Percentiles rank a stretch among this genome's conserved stretches.
These are phyloP conservation scores for Phymastichus coffea DNA, from an alignment of 1,140 invertebrate species.

Conservation along the genomic window DNA sequence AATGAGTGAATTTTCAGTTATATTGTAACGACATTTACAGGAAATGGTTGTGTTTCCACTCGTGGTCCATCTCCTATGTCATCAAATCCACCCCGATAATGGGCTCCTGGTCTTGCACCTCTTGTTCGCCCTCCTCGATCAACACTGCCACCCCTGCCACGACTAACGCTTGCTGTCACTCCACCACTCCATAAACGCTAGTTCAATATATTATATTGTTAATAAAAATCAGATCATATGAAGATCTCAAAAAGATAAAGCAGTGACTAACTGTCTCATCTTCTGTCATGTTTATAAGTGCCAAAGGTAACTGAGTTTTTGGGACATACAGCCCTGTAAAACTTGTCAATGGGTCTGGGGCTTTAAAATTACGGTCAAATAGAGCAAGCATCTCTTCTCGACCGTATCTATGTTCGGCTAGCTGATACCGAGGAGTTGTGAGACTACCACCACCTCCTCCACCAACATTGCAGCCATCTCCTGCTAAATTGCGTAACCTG, in stretches of 20 bases:
- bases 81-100: constrained; percentile 61
- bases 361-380: constrained; percentile 67
- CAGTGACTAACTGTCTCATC: constrained; percentile 70
- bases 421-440: constrained; percentile 59
- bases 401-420: constrained; percentile 78
- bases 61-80: constrained; percentile 54
- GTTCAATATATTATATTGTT: background rate
- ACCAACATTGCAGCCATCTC: constrained; percentile 50
- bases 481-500: constrained; percentile 67
- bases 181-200: constrained; percentile 53
- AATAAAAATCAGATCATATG: constrained; percentile 1
- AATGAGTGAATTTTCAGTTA: constrained; percentile 3
- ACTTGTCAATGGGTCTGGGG: constrained; percentile 67
- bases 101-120: constrained; percentile 59
- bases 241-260: too few relatives aligned
- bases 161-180: constrained; percentile 45
- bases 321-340: constrained; percentile 72
- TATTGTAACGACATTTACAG: constrained; percentile 34
- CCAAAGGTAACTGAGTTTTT: constrained; percentile 74
- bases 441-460: constrained; percentile 53
- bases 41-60: constrained; percentile 49
- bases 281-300: constrained; percentile 74
- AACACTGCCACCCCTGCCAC: constrained; percentile 63
- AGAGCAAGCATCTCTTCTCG: constrained; percentile 87
- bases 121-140: constrained; percentile 58